Conservation (phyloP, 2,113 vertebrate genomes). For the Polypterus senegalus region DNA sequence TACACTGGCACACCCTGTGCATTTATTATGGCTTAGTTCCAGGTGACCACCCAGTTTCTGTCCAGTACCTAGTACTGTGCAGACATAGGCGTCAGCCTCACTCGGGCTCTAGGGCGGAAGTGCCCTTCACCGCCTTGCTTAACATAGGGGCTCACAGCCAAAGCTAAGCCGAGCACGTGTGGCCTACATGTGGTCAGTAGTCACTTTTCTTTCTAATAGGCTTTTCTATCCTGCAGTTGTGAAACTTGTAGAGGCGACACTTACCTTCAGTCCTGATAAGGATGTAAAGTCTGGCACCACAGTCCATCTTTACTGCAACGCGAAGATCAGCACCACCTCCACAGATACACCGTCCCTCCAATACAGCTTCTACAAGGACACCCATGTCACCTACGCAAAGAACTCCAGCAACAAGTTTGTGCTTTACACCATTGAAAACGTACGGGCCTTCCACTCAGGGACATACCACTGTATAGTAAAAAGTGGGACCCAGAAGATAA, state of each 20-base stretch:
- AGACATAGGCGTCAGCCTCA: not conserved
- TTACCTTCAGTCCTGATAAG: slow-evolving; percentile 29
- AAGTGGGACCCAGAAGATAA: not conserved
- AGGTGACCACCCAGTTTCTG: too few species aligned
- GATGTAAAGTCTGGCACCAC: slow-evolving; percentile 28
- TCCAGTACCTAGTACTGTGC: too few species aligned
- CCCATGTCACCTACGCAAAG: slow-evolving; percentile 12
- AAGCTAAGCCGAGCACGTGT: too few species aligned
- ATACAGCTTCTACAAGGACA: slow-evolving; percentile 36
- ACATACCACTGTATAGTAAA: slow-evolving; percentile 36
- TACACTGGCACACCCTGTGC: too few species aligned
- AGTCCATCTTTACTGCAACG: slow-evolving; percentile 34
- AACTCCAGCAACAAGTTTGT: slow-evolving; percentile 14
- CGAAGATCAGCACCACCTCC: slow-evolving; percentile 4
- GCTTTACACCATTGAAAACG: slow-evolving; percentile 16
- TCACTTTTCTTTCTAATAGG: not conserved
- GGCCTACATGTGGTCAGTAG: too few species aligned
- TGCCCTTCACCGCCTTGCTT: not conserved
- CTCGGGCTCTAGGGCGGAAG: not conserved
- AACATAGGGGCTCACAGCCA: not conserved
- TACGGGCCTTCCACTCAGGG: slow-evolving; percentile 32
- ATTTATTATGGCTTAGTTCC: too few species aligned
- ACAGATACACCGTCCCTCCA: slow-evolving; percentile 2
- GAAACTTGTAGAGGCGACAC: slow-evolving; percentile 15
- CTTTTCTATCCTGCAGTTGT: slow-evolving; percentile 17